phyloP scores from a whole-genome alignment of 2,113 vertebrate species.

The Coreoperca whiteheadi region DNA sequence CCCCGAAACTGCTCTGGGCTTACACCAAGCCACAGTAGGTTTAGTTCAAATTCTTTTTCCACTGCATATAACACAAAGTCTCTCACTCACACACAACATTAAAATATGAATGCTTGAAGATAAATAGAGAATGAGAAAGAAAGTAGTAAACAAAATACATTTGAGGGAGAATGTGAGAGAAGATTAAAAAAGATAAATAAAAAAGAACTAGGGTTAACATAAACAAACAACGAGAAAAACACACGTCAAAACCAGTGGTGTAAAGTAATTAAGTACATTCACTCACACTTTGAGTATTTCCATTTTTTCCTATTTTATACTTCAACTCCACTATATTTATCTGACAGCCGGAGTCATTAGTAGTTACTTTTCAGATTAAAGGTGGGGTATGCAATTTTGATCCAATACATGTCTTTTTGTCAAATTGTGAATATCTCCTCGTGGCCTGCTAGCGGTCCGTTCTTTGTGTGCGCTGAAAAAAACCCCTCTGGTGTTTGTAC shows the following conservation, averaged over 20 bases:
- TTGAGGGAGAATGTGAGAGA: background rate
- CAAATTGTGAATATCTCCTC: no score
- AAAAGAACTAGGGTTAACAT: background rate
- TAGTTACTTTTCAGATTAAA: background rate
- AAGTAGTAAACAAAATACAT: background rate
- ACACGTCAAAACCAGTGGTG: background rate
- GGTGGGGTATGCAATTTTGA: no score
- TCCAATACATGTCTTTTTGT: no score
- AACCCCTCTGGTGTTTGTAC: no score
- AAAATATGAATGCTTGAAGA: background rate
- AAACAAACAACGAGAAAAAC: background rate
- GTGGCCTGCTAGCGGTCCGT: no score
- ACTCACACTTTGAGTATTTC: background rate
- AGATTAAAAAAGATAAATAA: slow-evolving; percentile 19
- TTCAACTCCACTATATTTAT: background rate
- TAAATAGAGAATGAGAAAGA: background rate
- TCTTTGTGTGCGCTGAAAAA: no score
- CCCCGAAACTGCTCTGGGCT: slow-evolving; percentile 45
- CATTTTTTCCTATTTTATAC: background rate
- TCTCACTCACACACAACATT: slow-evolving; percentile 7
- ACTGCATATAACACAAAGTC: slow-evolving; percentile 3
- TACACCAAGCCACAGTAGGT: slow-evolving; percentile 30
- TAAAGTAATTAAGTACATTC: background rate
- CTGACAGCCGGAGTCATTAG: background rate
- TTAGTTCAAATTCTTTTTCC: slow-evolving; percentile 42